These are phyloP conservation scores for Malaclemys terrapin DNA, from an alignment of 2,113 vertebrate genomes.

Conservation along the genomic window DNA sequence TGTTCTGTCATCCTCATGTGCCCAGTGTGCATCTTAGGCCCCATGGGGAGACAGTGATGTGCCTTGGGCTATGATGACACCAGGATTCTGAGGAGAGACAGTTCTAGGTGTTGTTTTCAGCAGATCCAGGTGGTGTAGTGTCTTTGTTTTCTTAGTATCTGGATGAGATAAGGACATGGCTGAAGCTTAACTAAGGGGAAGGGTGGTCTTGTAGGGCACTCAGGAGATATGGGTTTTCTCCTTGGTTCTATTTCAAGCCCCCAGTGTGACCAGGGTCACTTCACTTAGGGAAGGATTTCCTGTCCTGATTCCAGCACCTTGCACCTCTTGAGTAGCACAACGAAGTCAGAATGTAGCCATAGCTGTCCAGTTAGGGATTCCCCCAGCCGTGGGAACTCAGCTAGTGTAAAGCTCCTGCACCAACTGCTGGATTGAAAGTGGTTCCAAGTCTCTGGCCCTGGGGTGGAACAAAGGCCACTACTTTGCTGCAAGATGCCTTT, in stretches of 20 bases:
- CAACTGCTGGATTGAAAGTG: background rate
- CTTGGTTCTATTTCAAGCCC: background rate
- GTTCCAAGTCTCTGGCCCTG: background rate
- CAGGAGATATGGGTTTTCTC: constrained; percentile 9
- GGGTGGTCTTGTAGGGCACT: background rate
- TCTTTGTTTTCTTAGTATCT: background rate
- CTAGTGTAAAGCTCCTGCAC: background rate
- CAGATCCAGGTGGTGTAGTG: background rate
- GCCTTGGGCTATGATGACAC: background rate
- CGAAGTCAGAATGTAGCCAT: background rate
- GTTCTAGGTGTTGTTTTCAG: background rate
- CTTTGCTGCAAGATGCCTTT: background rate
- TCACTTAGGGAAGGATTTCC: background rate
- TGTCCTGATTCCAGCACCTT: background rate
- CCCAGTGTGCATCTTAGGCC: background rate
- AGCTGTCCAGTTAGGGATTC: background rate
- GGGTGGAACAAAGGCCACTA: background rate
- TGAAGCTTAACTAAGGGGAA: background rate
- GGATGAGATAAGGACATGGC: constrained; percentile 31
- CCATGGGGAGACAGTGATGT: background rate
- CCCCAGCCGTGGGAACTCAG: background rate
- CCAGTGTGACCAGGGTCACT: background rate
- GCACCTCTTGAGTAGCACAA: background rate
- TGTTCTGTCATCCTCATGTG: background rate
- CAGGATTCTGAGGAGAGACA: background rate